These are phyloP conservation scores for Cataglyphis altisquamis DNA, from an alignment of 2,888 invertebrate genomes.

Conservation along the genomic window DNA sequence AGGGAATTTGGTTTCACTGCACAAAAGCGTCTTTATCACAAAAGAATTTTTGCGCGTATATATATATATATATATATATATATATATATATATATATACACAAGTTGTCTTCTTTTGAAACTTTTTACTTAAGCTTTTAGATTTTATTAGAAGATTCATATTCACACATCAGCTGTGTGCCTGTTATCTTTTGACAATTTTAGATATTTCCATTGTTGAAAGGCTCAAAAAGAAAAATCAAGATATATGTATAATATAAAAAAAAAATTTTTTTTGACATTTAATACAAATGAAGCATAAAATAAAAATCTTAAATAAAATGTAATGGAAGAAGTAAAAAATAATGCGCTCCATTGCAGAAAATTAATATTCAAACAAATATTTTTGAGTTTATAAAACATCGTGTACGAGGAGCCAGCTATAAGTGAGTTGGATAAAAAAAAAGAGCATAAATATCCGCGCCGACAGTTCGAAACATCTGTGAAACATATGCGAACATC, in stretches of 20 bases:
- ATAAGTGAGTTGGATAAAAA: not conserved
- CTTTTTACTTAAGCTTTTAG: not conserved
- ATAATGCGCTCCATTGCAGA: not conserved
- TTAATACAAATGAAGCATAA: not conserved
- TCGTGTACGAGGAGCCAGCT: not conserved
- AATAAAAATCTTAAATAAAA: not conserved
- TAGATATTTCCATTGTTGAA: not conserved
- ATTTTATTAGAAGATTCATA: not conserved
- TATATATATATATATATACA: no score
- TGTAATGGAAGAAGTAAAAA: not conserved
- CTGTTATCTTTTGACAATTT: not conserved
- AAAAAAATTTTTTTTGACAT: not conserved
- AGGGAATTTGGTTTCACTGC: slow-evolving; percentile 93
- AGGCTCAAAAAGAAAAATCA: not conserved
- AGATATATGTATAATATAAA: not conserved
- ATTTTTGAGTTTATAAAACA: slow-evolving; percentile 28
- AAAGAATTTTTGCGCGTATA: not conserved
- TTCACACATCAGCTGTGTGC: not conserved
- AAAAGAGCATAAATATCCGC: not conserved
- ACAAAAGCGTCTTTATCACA: slow-evolving; percentile 21
- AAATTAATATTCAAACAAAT: slow-evolving; percentile 17
- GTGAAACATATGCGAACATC: not conserved
- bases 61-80: no score
- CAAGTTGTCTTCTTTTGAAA: not conserved
- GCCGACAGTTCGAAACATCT: not conserved